phyloP scores from a whole-genome alignment of 2,888 invertebrate genomes.

The Bhutanitis thaidina region DNA sequence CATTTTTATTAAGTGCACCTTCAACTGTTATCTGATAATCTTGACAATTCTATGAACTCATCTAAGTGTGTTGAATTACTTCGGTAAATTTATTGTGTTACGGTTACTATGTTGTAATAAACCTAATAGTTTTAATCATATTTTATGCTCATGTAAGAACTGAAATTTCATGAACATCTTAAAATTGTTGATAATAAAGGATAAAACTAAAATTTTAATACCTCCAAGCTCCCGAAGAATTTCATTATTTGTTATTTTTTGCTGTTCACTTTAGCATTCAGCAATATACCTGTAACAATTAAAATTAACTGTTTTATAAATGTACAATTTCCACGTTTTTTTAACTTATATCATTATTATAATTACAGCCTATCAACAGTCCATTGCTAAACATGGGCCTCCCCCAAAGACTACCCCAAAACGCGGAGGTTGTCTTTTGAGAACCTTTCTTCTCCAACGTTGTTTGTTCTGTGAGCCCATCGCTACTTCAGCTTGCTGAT shows the following conservation, averaged over 20 bases:
- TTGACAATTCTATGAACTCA: constrained; percentile 55
- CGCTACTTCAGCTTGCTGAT: too few species aligned
- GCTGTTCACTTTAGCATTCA: constrained; percentile 47
- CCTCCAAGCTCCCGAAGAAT: constrained; percentile 57
- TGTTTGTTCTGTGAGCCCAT: too few species aligned
- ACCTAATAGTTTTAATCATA: neutral
- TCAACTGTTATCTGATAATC: constrained; percentile 48
- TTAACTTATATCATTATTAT: too few species aligned
- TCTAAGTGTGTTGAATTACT: constrained; percentile 35
- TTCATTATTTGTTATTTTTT: constrained; percentile 39
- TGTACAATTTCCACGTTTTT: too few species aligned
- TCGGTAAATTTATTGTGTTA: constrained; percentile 34
- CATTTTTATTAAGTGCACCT: constrained; percentile 34
- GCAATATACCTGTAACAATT: constrained; percentile 51
- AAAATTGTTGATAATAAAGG: neutral
- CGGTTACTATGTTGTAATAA: constrained; percentile 16
- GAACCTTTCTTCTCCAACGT: too few species aligned
- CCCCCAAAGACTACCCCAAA: too few species aligned
- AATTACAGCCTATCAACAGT: too few species aligned
- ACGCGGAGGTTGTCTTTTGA: too few species aligned
- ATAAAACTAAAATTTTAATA: constrained; percentile 27
- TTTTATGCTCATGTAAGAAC: neutral
- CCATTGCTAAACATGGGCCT: too few species aligned
- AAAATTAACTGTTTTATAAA: neutral
- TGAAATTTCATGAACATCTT: neutral